Conservation (phyloP, 2,797 vertebrate species). For the Cheirogaleus major region DNA sequence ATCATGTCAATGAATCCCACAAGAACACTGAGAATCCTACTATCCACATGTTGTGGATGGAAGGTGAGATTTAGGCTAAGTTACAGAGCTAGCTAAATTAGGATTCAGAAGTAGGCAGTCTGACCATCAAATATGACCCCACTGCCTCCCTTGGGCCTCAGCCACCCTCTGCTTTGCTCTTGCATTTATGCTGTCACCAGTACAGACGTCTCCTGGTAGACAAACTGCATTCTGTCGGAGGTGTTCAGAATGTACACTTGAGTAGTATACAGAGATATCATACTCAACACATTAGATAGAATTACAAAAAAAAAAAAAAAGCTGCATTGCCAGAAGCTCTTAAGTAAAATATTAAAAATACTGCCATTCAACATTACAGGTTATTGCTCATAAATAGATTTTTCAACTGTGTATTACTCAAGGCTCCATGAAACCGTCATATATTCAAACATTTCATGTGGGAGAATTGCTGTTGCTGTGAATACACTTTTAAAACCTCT, state of each 20-base stretch:
- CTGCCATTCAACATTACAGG: not conserved
- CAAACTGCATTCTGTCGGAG: not conserved
- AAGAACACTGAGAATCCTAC: not conserved
- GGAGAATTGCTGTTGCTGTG: not conserved
- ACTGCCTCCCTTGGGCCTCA: not conserved
- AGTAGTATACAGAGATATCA: not conserved
- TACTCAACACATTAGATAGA: not conserved
- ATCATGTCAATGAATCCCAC: not conserved
- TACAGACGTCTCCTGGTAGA: not conserved
- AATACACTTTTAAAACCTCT: not conserved
- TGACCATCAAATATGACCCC: not conserved
- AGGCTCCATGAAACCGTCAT: not conserved
- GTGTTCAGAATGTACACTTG: not conserved
- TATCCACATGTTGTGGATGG: not conserved
- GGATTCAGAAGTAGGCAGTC: not conserved
- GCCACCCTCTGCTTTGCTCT: not conserved
- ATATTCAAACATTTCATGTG: not conserved
- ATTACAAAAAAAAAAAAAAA: too few relatives aligned
- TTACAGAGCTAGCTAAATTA: not conserved
- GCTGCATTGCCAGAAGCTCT: not conserved
- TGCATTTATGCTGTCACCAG: not conserved
- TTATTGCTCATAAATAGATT: not conserved
- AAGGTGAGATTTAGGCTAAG: not conserved
- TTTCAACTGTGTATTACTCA: not conserved
- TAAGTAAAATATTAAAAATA: constrained; percentile 38